Evolutionary conservation across 37 sponge, comb jelly and placozoan species (phyloP).

Genomic region (Diacarnus erythraeanus): DNA sequence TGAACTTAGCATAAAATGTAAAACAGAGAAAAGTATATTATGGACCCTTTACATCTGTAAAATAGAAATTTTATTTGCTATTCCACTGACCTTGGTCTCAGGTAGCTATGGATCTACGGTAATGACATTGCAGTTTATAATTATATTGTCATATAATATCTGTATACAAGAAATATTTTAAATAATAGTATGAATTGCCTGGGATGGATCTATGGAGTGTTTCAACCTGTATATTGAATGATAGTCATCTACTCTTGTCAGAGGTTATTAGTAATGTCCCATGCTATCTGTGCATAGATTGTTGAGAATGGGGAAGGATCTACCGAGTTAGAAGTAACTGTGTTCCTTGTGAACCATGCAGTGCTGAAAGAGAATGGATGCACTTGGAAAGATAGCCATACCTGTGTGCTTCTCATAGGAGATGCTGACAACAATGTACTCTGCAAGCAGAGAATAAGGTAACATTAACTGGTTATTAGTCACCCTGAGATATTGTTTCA

Average conservation of each 20-base stretch:
- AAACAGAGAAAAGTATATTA: too few species aligned
- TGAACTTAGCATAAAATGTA: too few species aligned
- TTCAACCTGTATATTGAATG: too few species aligned
- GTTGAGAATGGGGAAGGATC: neutral
- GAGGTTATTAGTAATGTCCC: neutral
- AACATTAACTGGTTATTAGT: neutral
- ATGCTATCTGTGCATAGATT: neutral
- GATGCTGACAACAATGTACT: slow-evolving; percentile 58
- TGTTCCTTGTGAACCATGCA: slow-evolving; percentile 36
- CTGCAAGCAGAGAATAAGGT: slow-evolving; percentile 78
- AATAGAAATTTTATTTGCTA: too few species aligned
- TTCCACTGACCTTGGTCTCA: too few species aligned
- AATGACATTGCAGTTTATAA: too few species aligned
- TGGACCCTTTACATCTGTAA: too few species aligned
- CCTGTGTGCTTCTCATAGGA: slow-evolving; percentile 71
- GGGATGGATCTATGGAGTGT: neutral
- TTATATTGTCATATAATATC: too few species aligned
- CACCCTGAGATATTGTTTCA: neutral
- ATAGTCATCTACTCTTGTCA: neutral
- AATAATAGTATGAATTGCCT: too few species aligned
- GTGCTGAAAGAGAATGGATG: slow-evolving; percentile 36
- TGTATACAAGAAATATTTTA: too few species aligned
- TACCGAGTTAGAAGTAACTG: slow-evolving; percentile 31
- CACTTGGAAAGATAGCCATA: slow-evolving; percentile 41
- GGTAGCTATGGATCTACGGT: too few species aligned